Base-by-base conservation (phyloP, 2,797 vertebrate genomes). In the Myotis findleyi region DNA sequence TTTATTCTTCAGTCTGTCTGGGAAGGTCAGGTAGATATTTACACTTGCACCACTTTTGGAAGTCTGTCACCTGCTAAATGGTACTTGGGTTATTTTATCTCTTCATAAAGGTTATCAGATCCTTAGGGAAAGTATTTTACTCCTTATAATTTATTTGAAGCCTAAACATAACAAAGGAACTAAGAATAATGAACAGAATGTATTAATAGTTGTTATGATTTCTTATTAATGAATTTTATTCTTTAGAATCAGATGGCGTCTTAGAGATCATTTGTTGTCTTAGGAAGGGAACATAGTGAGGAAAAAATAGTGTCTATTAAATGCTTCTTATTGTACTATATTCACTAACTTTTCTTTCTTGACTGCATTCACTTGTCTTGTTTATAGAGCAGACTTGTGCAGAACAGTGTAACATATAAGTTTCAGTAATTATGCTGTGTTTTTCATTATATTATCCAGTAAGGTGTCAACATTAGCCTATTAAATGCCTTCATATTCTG, bases 111-210 rank as follows among this genome's bases (percentile, higher is more conserved):
- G 1, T 14, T 79, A 12, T 73, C 49, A 59, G 18, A 66, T 44
- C 7, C 25, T 38, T 68, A 55, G 44, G 49, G 27, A 27, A 91
- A 49, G 1, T 87, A 18, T 73, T 85, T 87, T 81, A 55, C n/a
- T 86, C 87, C 8, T 83, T 80, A 69, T 7, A 41, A 30, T 47
- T 91, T 14, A 68, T 76, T 90, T 79, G 69, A 90, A 95, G 5
- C 6, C 1, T 85, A 41, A 62, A 75, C 13, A 30, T 62, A 72
- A 41, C 21, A 47, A 64, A 59, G 25, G 0, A 81, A 81, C 7
- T 47, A 71, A 87, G 33, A 89, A 75, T 94, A 25, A 79, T n/a
- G 25, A 38, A 25, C 2, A 41, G 1, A 71, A 59, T 68, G 11
- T 25, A n/a, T 33, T n/a, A 47, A 73, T 73, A n/a, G 10, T 21